Base-by-base conservation (phyloP, 2,113 vertebrate genomes). In the Vombatus ursinus region DNA sequence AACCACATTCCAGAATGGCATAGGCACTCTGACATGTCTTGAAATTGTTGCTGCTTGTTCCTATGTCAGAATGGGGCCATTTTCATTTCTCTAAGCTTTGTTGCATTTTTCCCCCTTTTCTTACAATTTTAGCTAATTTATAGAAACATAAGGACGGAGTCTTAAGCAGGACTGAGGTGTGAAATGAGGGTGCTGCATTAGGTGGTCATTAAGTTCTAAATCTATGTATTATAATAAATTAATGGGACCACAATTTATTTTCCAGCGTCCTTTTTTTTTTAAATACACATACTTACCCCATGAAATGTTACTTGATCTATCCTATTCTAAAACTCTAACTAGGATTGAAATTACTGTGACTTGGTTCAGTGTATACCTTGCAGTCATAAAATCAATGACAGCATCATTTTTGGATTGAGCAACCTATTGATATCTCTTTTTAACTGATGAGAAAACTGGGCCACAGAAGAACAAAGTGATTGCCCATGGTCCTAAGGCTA, bases 41-140 rank as follows among this genome's bases (percentile, higher is more conserved):
- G 51, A 49, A 93, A 92, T 92, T 98, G 97, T 93, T 94, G 37
- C 91, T 93, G 95, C 98, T 97, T 47, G 90, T 93, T 97, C 49
- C 0, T 51, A 8, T 68, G 93, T 95, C 95, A 94, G 50, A 84
- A 96, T 1, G 53, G 89, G 93, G 92, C 91, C 89, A 92, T 95
- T 97, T 92, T 95, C 54, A 96, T 92, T 90, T 92, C 92, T 96
- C 26, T 57, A 90, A 77, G 57, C 52, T 96, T 95, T 51, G 44
- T 84, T 91, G 52, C 52, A n/a, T 44, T 92, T 92, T 96, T 93
- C 90, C 23, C 52, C 96, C 91, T 51, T 61, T 95, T 95, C 61
- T 95, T 89, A 24, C n/a, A 95, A 44, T 49, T 91, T 97, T 96
- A 94, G 47, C 52, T 93, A 50, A 93, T 91, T 91, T 68, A 19